phyloP scores from a whole-genome alignment of 2,113 vertebrate species.

The Ciconia maguari region DNA sequence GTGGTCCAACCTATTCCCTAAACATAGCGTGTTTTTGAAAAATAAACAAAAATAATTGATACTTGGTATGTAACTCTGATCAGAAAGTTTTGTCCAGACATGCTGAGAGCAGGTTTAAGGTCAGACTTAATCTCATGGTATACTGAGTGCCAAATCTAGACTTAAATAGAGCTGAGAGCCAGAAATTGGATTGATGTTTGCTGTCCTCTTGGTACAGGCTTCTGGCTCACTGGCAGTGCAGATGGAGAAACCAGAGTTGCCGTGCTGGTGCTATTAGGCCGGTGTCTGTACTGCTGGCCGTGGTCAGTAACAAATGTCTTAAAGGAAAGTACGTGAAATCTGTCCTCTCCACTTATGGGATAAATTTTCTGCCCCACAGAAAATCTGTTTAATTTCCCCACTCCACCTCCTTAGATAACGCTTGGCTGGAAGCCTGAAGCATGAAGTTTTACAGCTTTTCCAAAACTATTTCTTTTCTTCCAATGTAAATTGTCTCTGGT shows the following conservation, averaged over 20 bases:
- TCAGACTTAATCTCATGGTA: background rate
- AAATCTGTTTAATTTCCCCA: slow-evolving; percentile 8
- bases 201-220: background rate
- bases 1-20: background rate
- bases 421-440: slow-evolving; percentile 17
- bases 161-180: background rate
- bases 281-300: rapidly evolving
- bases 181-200: background rate
- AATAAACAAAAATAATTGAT: background rate
- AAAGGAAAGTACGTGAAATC: background rate
- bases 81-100: slow-evolving; percentile 8
- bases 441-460: slow-evolving; percentile 23
- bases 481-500: slow-evolving; percentile 13
- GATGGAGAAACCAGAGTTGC: background rate
- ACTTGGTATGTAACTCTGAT: background rate
- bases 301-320: background rate
- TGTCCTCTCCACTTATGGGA: background rate
- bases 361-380: background rate
- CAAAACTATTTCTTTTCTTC: slow-evolving; percentile 22
- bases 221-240: background rate
- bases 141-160: background rate
- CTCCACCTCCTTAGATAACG: slow-evolving; percentile 13
- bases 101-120: background rate
- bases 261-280: background rate
- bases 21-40: background rate